Base-by-base conservation (phyloP, 2,888 invertebrate species). In the Dryomyza anilis region DNA sequence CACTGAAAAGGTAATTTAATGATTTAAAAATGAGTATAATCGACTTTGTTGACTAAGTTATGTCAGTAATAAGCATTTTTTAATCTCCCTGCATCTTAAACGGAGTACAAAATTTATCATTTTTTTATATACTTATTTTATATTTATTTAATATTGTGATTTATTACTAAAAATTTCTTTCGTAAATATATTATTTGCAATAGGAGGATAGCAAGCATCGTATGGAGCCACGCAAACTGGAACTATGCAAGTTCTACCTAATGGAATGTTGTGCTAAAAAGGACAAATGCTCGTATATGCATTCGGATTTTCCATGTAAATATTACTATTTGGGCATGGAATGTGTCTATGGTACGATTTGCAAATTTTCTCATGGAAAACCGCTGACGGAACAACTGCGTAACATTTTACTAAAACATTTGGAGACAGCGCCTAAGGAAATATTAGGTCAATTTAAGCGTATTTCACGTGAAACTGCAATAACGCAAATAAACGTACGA, bases 271-370 rank as follows among this genome's bases (percentile, higher is more conserved):
- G 98, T 85, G 82, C 94, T 61, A 98, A 97, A 85, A 90, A 94
- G 76, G 96, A 96, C 74, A 94, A 95, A 84, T 98, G 98, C 85
- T 87, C 94, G 21, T 98, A 95, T 80, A 93, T 98, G 93, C 98
- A 98, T 85, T 89, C 92, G 76, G 96, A 97, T 82, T 98, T 96
- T 83, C 98, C 98, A 19, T 98, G 98, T 85, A 97, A 97, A 86
- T 97, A 92, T 85, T 96, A 91, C 84, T 97, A 98, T 81, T 93
- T 96, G 60, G 96, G 96, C 69, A 87, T 93, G 82, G 90, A 91
- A 63, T 97, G 97, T 83, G 88, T 88, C 70, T 89, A 89, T 30
- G 89, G 89, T 77, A 91, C 91, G n/a, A 90, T 91, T 68, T 98
- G 98, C 85, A 95, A 96, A 84, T 98, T 97, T 84, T 94, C 95